phyloP scores from a whole-genome alignment of 2,888 invertebrate species.

The Gymnosoma rotundatum region DNA sequence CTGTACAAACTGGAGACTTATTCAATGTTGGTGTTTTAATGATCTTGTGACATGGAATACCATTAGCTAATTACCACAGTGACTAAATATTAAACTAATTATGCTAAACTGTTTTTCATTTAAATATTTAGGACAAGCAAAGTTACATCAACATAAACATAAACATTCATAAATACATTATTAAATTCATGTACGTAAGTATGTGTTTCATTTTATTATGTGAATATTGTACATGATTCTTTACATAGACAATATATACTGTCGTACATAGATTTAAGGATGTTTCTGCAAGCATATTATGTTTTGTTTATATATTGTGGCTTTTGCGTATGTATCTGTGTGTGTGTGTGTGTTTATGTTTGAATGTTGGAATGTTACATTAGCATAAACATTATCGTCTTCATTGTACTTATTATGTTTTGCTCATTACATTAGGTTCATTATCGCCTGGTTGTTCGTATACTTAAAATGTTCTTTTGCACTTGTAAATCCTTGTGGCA shows the following conservation, averaged over 20 bases:
- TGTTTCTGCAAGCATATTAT: background rate
- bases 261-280: background rate
- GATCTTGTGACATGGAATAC: conserved; percentile 67
- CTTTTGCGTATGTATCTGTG: background rate
- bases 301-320: conserved; percentile 3
- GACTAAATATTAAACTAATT: conserved; percentile 64
- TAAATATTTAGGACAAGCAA: conserved; percentile 56
- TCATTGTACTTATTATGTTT: conserved; percentile 63
- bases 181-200: background rate
- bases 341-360: conserved; percentile 10
- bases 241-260: conserved; percentile 6
- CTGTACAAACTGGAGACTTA: conserved; percentile 24
- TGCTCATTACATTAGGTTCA: conserved; percentile 58
- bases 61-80: conserved; percentile 69
- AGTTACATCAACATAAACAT: background rate
- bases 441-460: conserved; percentile 60
- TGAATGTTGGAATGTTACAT: conserved; percentile 31
- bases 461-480: conserved; percentile 61
- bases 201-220: background rate
- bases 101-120: conserved; percentile 60
- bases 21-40: conserved; percentile 46
- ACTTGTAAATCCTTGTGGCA: conserved; percentile 63
- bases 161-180: background rate
- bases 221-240: background rate
- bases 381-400: conserved; percentile 67